Evolutionary conservation across 2,113 vertebrate species (phyloP), one percentile per base, ranked within the genome.

Genomic region (Hyperopisus bebe): DNA sequence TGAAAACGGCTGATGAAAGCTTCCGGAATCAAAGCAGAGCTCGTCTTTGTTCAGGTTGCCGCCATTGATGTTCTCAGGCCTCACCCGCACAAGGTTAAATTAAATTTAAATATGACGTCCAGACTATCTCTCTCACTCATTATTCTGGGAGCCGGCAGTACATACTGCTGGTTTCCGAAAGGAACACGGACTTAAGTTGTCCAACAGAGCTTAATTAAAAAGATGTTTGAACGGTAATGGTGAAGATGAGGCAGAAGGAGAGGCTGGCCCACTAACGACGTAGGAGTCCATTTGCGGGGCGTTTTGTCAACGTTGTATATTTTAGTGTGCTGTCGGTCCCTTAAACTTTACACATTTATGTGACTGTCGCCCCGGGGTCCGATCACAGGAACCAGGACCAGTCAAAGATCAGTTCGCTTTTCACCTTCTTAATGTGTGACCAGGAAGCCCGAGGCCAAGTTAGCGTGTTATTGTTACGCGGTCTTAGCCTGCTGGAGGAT

Each of bases 121-220:
- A 88, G 74, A 77, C 62, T 50, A 9, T 88, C 47, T 51, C 44
- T 39, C 88, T 77, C 42, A 51, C 50, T 89, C 88, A 80, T 89
- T 80, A 50, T 51, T 50, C 27, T 15, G n/a, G 62, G 11, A 88
- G 66, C 39, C 48, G 5, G 46, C n/a, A 77, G 88, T 27, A 1
- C 48, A 51, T 8, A 19, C 27, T 44, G 13, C 27, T 50, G 9
- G 42, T 50, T 88, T 88, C 66, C 31, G 27, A 89, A 88, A 89
- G 66, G 42, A 89, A 27, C 47, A 47, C 17, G 27, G 48, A 46
- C 66, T 80, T 89, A 80, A 80, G 88, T 89, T 89, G 88, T 89
- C 77, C 74, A 47, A 80, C 46, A 39, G 62, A 51, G 46, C 62
- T 11, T 77, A 89, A 89, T 89, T 89, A 80, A 80, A 77, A 89